A percentile compares a stretch with the other conserved stretches of the same genome.
These are phyloP conservation scores for Lepidurus apus DNA, from an alignment of 1,140 invertebrate species.

Conservation along the genomic window DNA sequence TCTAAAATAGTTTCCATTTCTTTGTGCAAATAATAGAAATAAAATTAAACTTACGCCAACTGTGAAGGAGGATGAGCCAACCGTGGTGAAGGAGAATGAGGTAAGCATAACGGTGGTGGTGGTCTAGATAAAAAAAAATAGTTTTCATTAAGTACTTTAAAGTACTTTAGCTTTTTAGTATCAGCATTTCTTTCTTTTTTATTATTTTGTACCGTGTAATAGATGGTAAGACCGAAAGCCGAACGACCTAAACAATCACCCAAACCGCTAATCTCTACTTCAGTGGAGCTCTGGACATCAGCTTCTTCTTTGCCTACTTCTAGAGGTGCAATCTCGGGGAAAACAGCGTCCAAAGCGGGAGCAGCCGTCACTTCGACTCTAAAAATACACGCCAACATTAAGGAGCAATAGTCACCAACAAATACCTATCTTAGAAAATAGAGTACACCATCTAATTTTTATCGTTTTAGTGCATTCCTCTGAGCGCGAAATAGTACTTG, in stretches of 20 bases:
- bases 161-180: neutral
- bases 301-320: neutral
- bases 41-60: neutral
- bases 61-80: neutral
- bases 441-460: neutral
- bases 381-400: neutral
- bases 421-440: neutral
- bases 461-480: too few relatives aligned
- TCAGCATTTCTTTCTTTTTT: too few relatives aligned
- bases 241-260: neutral
- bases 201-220: neutral
- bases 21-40: neutral
- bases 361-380: neutral
- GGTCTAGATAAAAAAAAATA: neutral
- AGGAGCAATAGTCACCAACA: neutral
- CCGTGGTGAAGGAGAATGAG: neutral
- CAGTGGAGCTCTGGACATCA: neutral
- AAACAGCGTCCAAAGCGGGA: neutral
- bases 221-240: neutral
- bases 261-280: conserved; percentile 4
- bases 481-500: too few relatives aligned
- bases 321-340: neutral
- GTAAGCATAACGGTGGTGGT: neutral
- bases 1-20: too few relatives aligned
- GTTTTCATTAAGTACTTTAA: neutral